Conservation (phyloP, 2,113 vertebrate species). For the Sterna hirundo region DNA sequence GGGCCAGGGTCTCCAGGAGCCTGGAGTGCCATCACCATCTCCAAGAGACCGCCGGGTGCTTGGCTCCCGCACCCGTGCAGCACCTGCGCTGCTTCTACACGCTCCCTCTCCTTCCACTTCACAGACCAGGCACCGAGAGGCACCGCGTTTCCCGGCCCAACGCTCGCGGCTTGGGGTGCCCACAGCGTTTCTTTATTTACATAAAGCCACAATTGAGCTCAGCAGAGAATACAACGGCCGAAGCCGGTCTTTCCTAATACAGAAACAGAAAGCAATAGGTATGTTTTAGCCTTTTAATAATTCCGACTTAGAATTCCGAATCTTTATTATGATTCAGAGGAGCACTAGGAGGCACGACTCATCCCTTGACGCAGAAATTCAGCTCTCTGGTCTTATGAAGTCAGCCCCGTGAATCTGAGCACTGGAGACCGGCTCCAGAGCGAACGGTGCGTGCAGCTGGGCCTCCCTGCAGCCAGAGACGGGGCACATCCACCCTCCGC, state of each 20-base stretch:
- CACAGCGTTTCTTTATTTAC: neutral
- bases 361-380: neutral
- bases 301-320: neutral
- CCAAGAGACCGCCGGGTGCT: neutral
- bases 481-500: neutral
- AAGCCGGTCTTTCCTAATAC: neutral
- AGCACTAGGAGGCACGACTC: accelerated
- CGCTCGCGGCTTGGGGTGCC: neutral
- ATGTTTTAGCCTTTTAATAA: neutral
- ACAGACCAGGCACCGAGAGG: neutral
- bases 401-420: neutral
- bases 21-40: neutral
- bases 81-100: neutral
- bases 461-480: neutral
- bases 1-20: neutral
- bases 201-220: neutral
- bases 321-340: neutral
- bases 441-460: accelerated
- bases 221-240: neutral
- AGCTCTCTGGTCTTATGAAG: neutral
- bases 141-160: accelerated
- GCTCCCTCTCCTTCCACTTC: neutral
- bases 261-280: neutral
- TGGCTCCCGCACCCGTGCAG: accelerated
- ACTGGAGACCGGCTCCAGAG: neutral